These are phyloP conservation scores for Drosophila melanica DNA, from an alignment of 1,140 invertebrate genomes.

Conservation along the genomic window DNA sequence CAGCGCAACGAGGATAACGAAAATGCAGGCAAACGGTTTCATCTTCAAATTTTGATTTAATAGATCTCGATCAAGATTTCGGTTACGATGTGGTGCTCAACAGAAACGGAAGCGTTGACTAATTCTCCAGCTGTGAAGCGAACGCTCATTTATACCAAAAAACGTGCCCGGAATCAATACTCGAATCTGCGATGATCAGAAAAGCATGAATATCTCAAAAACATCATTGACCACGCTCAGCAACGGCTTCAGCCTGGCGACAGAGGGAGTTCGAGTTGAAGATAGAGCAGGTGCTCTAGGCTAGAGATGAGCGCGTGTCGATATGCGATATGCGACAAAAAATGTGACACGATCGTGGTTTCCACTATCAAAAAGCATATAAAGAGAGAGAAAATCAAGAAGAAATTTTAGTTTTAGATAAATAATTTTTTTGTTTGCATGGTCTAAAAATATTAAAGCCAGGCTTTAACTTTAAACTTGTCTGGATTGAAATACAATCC, in stretches of 20 bases:
- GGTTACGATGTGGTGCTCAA: slow-evolving; percentile 55
- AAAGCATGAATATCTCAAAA: slow-evolving; percentile 40
- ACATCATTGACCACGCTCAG: slow-evolving; percentile 26
- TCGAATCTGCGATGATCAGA: slow-evolving; percentile 28
- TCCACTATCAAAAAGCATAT: too few relatives aligned
- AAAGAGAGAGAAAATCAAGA: too few relatives aligned
- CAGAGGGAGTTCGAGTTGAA: slow-evolving; percentile 5
- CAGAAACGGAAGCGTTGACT: slow-evolving; percentile 64
- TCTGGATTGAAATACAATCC: too few relatives aligned
- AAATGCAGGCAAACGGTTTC: slow-evolving; percentile 75
- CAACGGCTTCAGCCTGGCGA: slow-evolving; percentile 8
- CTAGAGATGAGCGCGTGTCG: slow-evolving; percentile 11
- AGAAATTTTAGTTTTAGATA: too few relatives aligned
- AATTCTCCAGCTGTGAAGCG: slow-evolving; percentile 42
- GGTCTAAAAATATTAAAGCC: too few relatives aligned
- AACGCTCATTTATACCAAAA: slow-evolving; percentile 63
- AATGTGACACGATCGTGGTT: too few relatives aligned
- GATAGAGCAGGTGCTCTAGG: slow-evolving; percentile 15
- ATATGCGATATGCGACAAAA: too few relatives aligned
- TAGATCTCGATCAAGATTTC: slow-evolving; percentile 13
- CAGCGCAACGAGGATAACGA: slow-evolving; percentile 67
- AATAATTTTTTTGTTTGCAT: too few relatives aligned
- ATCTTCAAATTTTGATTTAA: slow-evolving; percentile 35
- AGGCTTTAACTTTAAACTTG: too few relatives aligned
- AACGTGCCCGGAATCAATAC: slow-evolving; percentile 27